Percentiles rank a stretch among this genome's conserved stretches.
Evolutionary conservation across 1,140 invertebrate genomes (phyloP).

Genomic region (Scaptomyza hsui): DNA sequence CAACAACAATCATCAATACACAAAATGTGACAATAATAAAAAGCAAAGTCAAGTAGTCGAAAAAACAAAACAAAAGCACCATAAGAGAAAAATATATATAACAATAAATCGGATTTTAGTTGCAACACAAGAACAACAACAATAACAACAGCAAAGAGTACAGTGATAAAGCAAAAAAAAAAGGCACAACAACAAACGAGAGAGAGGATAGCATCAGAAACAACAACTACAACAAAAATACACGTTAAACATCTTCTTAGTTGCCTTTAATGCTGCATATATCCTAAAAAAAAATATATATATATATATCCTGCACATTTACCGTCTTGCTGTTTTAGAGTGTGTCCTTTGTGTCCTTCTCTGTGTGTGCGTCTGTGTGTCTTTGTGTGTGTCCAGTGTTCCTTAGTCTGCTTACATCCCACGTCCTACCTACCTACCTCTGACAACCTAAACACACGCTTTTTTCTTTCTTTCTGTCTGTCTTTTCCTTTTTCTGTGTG

Average conservation of each 20-base stretch:
- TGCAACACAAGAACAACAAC: conserved; percentile 37
- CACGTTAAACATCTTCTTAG: conserved; percentile 35
- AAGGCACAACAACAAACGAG: conserved; percentile 30
- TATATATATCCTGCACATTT: conserved; percentile 46
- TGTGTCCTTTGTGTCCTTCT: conserved; percentile 21
- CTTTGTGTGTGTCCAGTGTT: conserved; percentile 16
- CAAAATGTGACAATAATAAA: conserved; percentile 78
- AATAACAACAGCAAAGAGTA: conserved; percentile 19
- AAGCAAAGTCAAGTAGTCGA: conserved; percentile 41
- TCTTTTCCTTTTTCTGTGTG: conserved; percentile 5
- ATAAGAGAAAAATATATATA: conserved; percentile 11
- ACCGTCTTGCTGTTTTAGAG: conserved; percentile 36
- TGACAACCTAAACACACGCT: conserved; percentile 26
- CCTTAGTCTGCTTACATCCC: conserved; percentile 1
- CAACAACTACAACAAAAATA: conserved; percentile 34
- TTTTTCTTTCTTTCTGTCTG: conserved; percentile 9
- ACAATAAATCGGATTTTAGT: conserved; percentile 23
- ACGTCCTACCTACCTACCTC: not conserved
- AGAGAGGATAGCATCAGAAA: conserved; percentile 12
- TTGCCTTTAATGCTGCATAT: conserved; percentile 24
- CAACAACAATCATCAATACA: conserved; percentile 61
- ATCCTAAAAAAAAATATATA: conserved; percentile 5
- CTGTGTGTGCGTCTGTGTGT: conserved; percentile 13
- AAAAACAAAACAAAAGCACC: conserved; percentile 9
- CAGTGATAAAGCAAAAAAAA: conserved; percentile 36